Conservation (phyloP, 1,140 invertebrate species). For the Bradysia coprophila region DNA sequence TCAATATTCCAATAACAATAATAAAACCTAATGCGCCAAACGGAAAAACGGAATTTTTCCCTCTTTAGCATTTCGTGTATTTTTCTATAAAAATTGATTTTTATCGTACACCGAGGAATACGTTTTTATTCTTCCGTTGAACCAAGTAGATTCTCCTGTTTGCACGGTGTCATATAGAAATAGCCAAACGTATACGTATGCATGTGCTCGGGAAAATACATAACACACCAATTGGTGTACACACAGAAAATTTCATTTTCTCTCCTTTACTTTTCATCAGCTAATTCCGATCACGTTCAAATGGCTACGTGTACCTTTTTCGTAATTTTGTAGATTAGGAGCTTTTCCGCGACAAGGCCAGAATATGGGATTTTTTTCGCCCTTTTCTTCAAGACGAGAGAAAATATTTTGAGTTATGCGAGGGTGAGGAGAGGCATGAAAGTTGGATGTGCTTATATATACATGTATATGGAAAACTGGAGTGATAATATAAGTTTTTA, state of each 20-base stretch:
- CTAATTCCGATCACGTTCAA: constrained; percentile 2
- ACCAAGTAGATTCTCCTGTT: no score
- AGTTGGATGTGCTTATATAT: no score
- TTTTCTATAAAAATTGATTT: background rate
- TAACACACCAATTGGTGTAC: no score
- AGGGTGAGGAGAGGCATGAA: background rate
- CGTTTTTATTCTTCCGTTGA: background rate
- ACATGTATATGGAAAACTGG: no score
- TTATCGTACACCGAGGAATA: background rate
- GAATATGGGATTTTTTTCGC: no score
- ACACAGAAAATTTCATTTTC: background rate
- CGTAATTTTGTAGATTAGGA: constrained; percentile 2
- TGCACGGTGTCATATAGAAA: no score
- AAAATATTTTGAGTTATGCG: background rate
- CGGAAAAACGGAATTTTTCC: background rate
- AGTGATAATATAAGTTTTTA: no score
- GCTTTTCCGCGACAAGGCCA: background rate
- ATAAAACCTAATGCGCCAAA: no score
- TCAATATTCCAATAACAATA: background rate
- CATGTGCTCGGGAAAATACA: no score
- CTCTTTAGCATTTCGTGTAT: background rate
- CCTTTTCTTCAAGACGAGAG: no score
- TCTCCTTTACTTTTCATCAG: background rate
- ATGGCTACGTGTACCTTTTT: constrained; percentile 1
- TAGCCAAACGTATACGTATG: no score